A percentile compares a stretch with the other conserved stretches of the same genome.
These are phyloP conservation scores for Ia io DNA, from an alignment of 2,113 vertebrate species.

Conservation along the genomic window DNA sequence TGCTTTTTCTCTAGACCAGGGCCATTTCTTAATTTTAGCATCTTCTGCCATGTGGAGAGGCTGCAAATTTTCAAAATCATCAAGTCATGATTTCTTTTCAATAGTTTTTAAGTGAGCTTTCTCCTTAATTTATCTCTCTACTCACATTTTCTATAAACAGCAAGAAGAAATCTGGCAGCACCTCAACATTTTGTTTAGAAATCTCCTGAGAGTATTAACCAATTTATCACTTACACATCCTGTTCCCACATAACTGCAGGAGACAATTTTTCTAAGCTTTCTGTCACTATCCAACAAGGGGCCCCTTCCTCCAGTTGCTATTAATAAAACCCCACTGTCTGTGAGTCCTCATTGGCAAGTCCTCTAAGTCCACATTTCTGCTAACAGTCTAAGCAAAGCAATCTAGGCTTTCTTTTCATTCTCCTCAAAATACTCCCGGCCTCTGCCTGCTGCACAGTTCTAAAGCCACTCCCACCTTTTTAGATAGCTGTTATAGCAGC, in stretches of 20 bases:
- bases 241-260: neutral
- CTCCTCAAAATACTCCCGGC: neutral
- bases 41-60: neutral
- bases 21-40: neutral
- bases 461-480: neutral
- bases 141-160: neutral
- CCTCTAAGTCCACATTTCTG: neutral
- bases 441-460: neutral
- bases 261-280: neutral
- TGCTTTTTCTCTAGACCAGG: neutral
- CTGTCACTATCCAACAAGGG: neutral
- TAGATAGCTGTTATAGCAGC: neutral
- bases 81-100: neutral
- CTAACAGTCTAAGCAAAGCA: neutral
- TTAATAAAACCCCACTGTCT: neutral
- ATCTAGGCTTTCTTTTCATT: too few species aligned
- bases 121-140: neutral
- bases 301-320: neutral
- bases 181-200: neutral
- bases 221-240: neutral
- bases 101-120: neutral
- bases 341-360: neutral
- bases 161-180: neutral
- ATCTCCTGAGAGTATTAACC: neutral
- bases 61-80: conserved; percentile 15